A percentile compares a stretch with the other conserved stretches of the same genome.
Conservation (phyloP, 2,113 vertebrate species). For the Leucosticte australis region DNA sequence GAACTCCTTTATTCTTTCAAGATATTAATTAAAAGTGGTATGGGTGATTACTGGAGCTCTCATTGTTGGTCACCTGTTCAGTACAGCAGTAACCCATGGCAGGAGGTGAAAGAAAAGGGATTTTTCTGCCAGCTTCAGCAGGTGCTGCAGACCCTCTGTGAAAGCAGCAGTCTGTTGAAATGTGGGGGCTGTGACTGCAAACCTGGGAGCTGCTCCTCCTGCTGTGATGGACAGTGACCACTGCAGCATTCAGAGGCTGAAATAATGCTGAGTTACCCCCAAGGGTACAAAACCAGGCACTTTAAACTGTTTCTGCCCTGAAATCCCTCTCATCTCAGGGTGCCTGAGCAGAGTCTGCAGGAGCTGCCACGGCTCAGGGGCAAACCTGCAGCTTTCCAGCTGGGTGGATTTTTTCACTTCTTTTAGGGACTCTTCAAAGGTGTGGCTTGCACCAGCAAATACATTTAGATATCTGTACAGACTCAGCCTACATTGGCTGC, state of each 20-base stretch:
- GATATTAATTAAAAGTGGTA: background rate
- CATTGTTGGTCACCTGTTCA: background rate
- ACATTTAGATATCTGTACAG: background rate
- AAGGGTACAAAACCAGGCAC: background rate
- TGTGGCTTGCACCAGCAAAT: background rate
- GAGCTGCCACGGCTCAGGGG: background rate
- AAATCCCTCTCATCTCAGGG: rapidly evolving
- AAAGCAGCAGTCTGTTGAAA: background rate
- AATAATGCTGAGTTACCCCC: background rate
- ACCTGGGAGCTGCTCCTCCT: background rate
- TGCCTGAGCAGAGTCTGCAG: background rate
- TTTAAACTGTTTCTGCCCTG: background rate
- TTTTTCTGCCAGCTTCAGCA: background rate
- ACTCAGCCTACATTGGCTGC: background rate
- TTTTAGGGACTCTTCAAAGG: background rate
- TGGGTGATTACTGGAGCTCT: background rate
- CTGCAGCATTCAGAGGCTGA: background rate
- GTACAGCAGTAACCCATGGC: background rate
- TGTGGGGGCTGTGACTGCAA: background rate
- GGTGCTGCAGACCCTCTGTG: background rate
- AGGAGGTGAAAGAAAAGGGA: background rate
- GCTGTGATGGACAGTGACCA: background rate
- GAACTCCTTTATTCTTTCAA: background rate
- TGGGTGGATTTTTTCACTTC: rapidly evolving
- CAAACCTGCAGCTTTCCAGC: background rate